Evolutionary conservation across 1,140 invertebrate species (phyloP), one percentile per base, ranked within the genome.

Genomic region (Dinoponera quadriceps): DNA sequence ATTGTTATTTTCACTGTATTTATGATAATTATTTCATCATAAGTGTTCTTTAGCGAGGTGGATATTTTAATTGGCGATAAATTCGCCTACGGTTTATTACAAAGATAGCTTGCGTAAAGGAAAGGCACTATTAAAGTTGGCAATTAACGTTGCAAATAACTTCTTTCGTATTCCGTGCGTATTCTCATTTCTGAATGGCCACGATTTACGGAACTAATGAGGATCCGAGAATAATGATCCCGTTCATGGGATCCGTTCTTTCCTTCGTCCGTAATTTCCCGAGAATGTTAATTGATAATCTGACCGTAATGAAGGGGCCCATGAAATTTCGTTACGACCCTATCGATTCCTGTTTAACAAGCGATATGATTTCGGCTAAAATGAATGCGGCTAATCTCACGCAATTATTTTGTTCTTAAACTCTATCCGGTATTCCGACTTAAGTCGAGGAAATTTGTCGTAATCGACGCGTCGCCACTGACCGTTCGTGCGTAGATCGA

Each of bases 391-490:
- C 59, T 65, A 57, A 38, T 48, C 73, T 49, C 9, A 54, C 74
- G 74, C 63, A 84, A 69, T 84, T 71, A 82, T 57, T 51, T 51
- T 51, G 16, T 55, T 81, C 66, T 83, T 72, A 77, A 86, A 73
- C 60, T 77, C 63, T 18, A 72, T 71, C 69, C 71, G 69, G 55
- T 75, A 83, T 83, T 51, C 33, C 75, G 27, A 71, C 62, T 77
- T 86, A 77, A 86, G 33, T 69, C 51, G n/a, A 51, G 48, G 68
- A 72, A 87, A 83, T 65, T 86, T 66, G 48, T 20, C 71, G 60
- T 77, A 83, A 66, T 69, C 75, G 65, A 69, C 75, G 38, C 75
- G 63, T 78, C 51, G 38, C 65, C 65, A 9, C 25, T 48, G 62
- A 5, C 33, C 44, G 13, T 54, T 27, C n/a, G 25, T 44, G 33